A percentile compares a stretch with the other conserved stretches of the same genome.
Evolutionary conservation across 2,797 vertebrate species (phyloP).

Genomic region (Miichthys miiuy): DNA sequence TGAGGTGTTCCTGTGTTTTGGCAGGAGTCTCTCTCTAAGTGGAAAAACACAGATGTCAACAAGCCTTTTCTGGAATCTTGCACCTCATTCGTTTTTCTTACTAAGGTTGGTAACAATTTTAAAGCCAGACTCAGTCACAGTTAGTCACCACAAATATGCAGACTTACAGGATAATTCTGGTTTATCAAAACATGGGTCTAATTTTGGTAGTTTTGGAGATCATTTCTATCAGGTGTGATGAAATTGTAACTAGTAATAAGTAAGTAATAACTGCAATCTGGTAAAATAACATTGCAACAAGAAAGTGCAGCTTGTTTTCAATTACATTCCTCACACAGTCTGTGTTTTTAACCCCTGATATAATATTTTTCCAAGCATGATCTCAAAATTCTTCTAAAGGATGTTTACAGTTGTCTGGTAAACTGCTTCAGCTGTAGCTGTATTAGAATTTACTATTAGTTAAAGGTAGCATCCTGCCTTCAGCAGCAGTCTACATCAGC

Average conservation of each 20-base stretch:
- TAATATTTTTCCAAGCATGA: too few relatives aligned
- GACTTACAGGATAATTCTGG: slow-evolving; percentile 21
- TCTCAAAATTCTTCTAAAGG: neutral
- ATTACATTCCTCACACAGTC: too few relatives aligned
- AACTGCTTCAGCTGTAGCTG: neutral
- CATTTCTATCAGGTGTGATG: neutral
- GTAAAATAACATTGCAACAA: neutral
- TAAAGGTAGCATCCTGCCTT: neutral
- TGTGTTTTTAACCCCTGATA: too few relatives aligned
- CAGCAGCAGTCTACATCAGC: too few relatives aligned
- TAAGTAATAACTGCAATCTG: neutral
- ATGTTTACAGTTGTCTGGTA: neutral
- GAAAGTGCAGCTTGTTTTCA: too few relatives aligned
- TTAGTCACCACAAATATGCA: slow-evolving; percentile 56
- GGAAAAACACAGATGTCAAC: slow-evolving; percentile 80
- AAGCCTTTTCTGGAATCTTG: slow-evolving; percentile 62
- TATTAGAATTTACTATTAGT: neutral
- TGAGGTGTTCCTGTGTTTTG: slow-evolving; percentile 77
- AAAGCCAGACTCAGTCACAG: slow-evolving; percentile 47
- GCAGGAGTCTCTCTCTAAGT: slow-evolving; percentile 64
- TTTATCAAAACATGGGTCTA: neutral
- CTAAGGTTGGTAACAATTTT: slow-evolving; percentile 43
- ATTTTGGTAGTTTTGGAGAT: slow-evolving; percentile 1
- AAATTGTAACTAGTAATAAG: neutral
- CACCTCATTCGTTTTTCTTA: slow-evolving; percentile 45